Conservation (phyloP, 2,797 vertebrate genomes). For the Intellagama lesueurii region DNA sequence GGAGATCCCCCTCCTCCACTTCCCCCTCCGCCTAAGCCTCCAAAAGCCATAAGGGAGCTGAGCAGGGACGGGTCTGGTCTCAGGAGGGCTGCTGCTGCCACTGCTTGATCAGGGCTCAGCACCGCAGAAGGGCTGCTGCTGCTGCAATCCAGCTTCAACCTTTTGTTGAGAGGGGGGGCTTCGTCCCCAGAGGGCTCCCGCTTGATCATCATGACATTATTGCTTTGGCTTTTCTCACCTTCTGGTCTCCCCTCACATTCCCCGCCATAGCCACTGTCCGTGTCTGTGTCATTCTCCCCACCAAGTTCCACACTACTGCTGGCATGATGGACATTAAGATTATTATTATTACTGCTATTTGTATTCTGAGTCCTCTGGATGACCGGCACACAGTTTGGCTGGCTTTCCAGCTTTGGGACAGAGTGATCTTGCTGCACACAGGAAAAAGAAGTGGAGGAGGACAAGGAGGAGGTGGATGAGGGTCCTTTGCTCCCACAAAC, state of each 20-base stretch:
- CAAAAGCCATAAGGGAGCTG: slow-evolving; percentile 91
- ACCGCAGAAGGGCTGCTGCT: slow-evolving; percentile 39
- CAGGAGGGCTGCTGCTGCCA: slow-evolving; percentile 55
- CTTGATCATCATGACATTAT: slow-evolving; percentile 82
- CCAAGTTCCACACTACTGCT: slow-evolving; percentile 79
- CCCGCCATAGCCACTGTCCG: slow-evolving; percentile 96
- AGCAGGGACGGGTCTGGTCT: slow-evolving; percentile 87
- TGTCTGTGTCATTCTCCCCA: slow-evolving; percentile 94
- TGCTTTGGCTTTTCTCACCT: slow-evolving; percentile 60
- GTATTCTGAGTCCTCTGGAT: slow-evolving; percentile 92
- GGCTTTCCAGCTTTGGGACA: slow-evolving; percentile 81
- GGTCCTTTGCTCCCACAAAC: slow-evolving; percentile 75
- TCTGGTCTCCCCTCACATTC: slow-evolving; percentile 85
- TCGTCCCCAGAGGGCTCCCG: slow-evolving; percentile 90
- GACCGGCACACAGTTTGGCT: slow-evolving; percentile 93
- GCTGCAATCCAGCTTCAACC: slow-evolving; percentile 84
- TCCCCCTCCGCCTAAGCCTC: slow-evolving; percentile 78
- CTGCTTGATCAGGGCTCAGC: slow-evolving; percentile 52
- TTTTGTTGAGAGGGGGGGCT: slow-evolving; percentile 81
- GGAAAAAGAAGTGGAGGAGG: not conserved
- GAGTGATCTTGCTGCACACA: slow-evolving; percentile 72
- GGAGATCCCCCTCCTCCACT: slow-evolving; percentile 72
- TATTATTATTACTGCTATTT: not conserved
- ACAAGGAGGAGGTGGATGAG: slow-evolving; percentile 5
- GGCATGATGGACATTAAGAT: not conserved